Conservation (phyloP, 2,797 vertebrate genomes). For the Paratrypauchen microcephalus region DNA sequence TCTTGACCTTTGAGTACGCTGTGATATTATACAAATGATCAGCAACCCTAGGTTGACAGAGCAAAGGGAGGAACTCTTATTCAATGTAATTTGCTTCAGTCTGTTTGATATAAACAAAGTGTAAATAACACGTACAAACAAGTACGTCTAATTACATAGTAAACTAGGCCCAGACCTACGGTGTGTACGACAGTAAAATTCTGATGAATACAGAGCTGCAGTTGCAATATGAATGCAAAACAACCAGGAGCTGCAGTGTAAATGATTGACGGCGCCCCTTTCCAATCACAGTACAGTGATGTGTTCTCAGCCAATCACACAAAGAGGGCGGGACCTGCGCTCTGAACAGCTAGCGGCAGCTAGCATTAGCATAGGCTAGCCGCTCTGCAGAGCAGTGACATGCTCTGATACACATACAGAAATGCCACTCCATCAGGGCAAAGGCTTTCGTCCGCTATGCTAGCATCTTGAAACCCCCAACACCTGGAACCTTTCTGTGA, state of each 20-base stretch:
- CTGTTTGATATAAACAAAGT: too few relatives aligned
- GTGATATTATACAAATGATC: too few relatives aligned
- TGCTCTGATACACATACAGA: constrained; percentile 61
- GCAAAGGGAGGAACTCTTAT: not conserved
- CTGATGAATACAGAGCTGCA: not conserved
- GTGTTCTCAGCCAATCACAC: constrained; percentile 42
- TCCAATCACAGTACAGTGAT: constrained; percentile 36
- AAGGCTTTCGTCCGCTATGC: constrained; percentile 56
- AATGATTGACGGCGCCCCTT: constrained; percentile 31
- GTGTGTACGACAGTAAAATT: not conserved
- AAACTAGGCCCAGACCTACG: not conserved
- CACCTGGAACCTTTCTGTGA: constrained; percentile 22
- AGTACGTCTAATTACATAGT: not conserved
- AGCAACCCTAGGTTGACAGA: not conserved
- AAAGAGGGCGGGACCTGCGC: constrained; percentile 15
- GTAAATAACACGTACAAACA: not conserved
- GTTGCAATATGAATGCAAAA: constrained; percentile 25
- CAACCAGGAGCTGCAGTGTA: constrained; percentile 51
- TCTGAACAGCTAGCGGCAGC: constrained; percentile 43
- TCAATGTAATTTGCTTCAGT: too few relatives aligned
- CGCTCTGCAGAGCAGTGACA: constrained; percentile 58
- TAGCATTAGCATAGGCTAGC: constrained; percentile 54
- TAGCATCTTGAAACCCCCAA: constrained; percentile 48
- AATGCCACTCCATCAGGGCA: constrained; percentile 70
- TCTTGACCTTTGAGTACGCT: not conserved